Base-by-base conservation (phyloP, 2,797 vertebrate genomes). In the Halcyon chelicuti region DNA sequence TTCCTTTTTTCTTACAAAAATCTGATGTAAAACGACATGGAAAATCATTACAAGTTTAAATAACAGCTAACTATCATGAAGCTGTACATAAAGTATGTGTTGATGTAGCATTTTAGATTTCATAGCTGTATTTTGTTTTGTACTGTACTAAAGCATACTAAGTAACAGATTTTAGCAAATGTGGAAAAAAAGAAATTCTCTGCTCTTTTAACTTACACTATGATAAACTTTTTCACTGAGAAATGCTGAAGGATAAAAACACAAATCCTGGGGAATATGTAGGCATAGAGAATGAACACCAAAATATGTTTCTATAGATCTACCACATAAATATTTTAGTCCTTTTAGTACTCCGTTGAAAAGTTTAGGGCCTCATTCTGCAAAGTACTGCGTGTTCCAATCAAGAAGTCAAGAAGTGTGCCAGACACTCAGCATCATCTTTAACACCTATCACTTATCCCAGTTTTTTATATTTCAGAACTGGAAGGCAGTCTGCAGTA, bases 1-100 rank as follows among this genome's bases (percentile, higher is more conserved):
- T 97, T 98, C 98, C 97, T 98, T 98, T 98, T 98, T 98, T 96
- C 97, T 97, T 97, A 98, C 98, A 98, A 98, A 98, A 97, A 98
- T 98, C 98, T 98, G 97, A 98, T 96, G 96, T 94, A 96, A 97
- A 97, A 98, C 52, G 51, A 96, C 96, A 97, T 85, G 96, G 91
- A 93, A 98, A 97, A 97, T 98, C 96, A 97, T 97, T 97, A 97
- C 82, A 97, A 94, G 97, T 97, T 96, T 96, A 97, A 97, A 90
- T 93, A 97, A 97, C 95, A 90, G 92, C 96, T 94, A 95, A 68
- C 94, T 96, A 90, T 90, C 82, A 87, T 49, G 87, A 96, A 96
- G 92, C 95, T 96, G 83, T 63, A 91, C 71, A 81, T 72, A 93
- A 3, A 0, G 58, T 52, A 66, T 55, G 86, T 90, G 92, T 44